These are phyloP conservation scores for Peribatodes rhomboidaria DNA, from an alignment of 2,888 invertebrate species.

Conservation along the genomic window DNA sequence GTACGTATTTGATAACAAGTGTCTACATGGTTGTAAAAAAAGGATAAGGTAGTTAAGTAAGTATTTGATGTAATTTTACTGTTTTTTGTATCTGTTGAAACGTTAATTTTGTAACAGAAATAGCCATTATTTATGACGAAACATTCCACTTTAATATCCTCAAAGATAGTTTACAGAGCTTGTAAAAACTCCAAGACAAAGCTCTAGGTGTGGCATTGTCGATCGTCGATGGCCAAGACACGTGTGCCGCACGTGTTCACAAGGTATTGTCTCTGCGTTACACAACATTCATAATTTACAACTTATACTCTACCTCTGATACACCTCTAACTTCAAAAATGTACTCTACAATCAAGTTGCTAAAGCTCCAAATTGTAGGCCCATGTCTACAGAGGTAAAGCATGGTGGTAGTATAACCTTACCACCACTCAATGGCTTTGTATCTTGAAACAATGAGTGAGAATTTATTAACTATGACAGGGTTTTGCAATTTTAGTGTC, in stretches of 20 bases:
- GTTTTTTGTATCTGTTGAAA: background rate
- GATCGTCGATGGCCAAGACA: slow-evolving; percentile 49
- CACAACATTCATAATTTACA: slow-evolving; percentile 46
- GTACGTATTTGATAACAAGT: too few species aligned
- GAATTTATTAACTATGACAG: slow-evolving; percentile 28
- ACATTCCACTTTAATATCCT: slow-evolving; percentile 36
- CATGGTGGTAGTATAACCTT: slow-evolving; percentile 60
- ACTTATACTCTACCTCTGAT: slow-evolving; percentile 19
- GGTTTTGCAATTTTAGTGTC: slow-evolving; percentile 20
- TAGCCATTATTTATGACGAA: slow-evolving; percentile 16
- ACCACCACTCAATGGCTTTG: slow-evolving; percentile 55
- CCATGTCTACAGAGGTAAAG: slow-evolving; percentile 34
- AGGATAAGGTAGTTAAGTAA: too few species aligned
- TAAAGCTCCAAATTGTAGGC: slow-evolving; percentile 23
- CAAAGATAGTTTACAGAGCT: slow-evolving; percentile 20
- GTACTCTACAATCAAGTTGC: slow-evolving; percentile 9
- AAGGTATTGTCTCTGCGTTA: slow-evolving; percentile 66
- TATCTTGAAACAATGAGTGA: slow-evolving; percentile 46
- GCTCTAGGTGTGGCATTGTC: slow-evolving; percentile 52
- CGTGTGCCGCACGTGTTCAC: slow-evolving; percentile 69
- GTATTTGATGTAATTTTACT: too few species aligned
- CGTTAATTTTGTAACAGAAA: background rate
- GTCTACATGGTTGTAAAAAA: too few species aligned
- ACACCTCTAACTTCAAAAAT: slow-evolving; percentile 18
- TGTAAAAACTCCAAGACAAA: slow-evolving; percentile 42